These are phyloP conservation scores for Varanus salvator DNA, from an alignment of 2,113 vertebrate species.

Conservation along the genomic window DNA sequence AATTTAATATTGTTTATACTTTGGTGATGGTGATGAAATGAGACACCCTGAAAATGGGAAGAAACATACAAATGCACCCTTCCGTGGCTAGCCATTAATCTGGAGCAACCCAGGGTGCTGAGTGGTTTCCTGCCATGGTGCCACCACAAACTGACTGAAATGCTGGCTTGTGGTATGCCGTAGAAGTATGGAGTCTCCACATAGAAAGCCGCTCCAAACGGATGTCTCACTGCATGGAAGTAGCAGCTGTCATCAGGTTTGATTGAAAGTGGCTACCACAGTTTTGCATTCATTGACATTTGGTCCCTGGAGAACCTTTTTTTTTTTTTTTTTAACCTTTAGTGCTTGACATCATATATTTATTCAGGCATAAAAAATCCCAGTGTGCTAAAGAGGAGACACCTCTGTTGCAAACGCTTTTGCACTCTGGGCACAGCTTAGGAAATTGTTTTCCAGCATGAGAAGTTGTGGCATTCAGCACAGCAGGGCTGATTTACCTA, in stretches of 20 bases:
- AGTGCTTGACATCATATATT: conserved; percentile 10
- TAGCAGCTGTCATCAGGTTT: too few relatives aligned
- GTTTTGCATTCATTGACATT: neutral
- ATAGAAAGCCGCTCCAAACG: neutral
- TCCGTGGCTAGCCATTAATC: too few relatives aligned
- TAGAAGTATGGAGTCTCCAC: neutral
- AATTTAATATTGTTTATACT: too few relatives aligned
- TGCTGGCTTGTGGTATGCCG: neutral
- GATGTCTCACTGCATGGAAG: neutral
- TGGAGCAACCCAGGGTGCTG: too few relatives aligned
- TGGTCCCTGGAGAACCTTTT: neutral
- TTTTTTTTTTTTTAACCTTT: neutral
- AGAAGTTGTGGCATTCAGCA: neutral
- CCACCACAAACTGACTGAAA: neutral
- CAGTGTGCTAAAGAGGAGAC: conserved; percentile 10
- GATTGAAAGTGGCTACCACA: neutral
- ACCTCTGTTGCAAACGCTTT: neutral
- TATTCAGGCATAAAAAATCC: conserved; percentile 10
- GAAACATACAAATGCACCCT: too few relatives aligned
- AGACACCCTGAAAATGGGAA: too few relatives aligned
- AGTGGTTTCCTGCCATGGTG: too few relatives aligned
- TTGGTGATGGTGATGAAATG: too few relatives aligned
- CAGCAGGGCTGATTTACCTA: neutral
- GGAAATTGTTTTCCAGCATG: neutral
- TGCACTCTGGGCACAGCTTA: conserved; percentile 12